Conservation (phyloP, 1,140 invertebrate species). For the Drosophila seguyi region DNA sequence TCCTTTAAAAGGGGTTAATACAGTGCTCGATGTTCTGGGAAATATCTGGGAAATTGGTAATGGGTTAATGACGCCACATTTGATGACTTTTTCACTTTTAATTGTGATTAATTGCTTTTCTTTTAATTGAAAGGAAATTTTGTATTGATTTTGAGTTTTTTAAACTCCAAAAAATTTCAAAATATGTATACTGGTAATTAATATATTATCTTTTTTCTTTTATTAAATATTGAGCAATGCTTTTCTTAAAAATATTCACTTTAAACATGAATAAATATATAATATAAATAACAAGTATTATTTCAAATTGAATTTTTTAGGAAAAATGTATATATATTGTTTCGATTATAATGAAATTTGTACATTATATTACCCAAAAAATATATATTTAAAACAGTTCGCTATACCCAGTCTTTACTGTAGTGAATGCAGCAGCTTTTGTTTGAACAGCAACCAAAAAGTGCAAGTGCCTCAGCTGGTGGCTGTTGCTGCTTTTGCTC, state of each 20-base stretch:
- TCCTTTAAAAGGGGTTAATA: constrained; percentile 20
- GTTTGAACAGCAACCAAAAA: constrained; percentile 72
- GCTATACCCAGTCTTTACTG: background rate
- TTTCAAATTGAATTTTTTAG: background rate
- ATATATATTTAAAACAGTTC: background rate
- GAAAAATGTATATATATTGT: background rate
- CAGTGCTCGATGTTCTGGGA: constrained; percentile 7
- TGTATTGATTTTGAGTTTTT: background rate
- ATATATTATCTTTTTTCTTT: background rate
- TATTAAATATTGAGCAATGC: background rate
- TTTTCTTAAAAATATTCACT: background rate
- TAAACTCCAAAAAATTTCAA: background rate
- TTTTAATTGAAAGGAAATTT: background rate
- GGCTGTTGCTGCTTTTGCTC: constrained; percentile 30
- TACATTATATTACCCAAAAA: background rate
- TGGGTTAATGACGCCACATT: background rate
- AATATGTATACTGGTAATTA: background rate
- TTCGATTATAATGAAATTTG: background rate
- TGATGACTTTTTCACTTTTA: constrained; percentile 3
- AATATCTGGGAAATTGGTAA: background rate
- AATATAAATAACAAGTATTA: too few species aligned
- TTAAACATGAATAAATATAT: too few species aligned
- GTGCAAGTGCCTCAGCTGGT: constrained; percentile 71
- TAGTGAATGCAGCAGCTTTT: constrained; percentile 50
- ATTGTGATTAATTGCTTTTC: background rate